Conservation (phyloP, 2,113 vertebrate genomes). For the Lanius collurio region DNA sequence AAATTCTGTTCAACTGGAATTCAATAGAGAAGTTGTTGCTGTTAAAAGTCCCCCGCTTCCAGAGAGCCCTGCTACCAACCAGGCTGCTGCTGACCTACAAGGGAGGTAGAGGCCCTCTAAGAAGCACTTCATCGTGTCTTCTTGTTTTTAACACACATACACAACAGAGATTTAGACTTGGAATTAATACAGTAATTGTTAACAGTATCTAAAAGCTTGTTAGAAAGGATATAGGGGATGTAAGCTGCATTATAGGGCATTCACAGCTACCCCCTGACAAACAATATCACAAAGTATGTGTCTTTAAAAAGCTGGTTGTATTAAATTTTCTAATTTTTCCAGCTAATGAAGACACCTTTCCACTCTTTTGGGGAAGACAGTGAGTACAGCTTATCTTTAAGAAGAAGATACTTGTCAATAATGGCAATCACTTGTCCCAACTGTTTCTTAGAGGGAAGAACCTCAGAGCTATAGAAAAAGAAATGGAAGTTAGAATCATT, state of each 20-base stretch:
- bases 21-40: neutral
- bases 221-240: neutral
- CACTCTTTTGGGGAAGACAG: neutral
- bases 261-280: neutral
- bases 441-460: neutral
- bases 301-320: neutral
- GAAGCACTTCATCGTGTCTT: neutral
- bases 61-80: neutral
- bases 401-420: neutral
- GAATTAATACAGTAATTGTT: neutral
- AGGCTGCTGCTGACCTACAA: neutral
- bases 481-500: neutral
- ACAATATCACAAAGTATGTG: neutral
- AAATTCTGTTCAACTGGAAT: conserved; percentile 17
- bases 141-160: neutral
- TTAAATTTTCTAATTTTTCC: neutral
- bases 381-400: neutral
- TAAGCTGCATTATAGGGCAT: neutral
- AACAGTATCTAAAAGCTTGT: neutral
- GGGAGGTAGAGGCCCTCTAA: neutral
- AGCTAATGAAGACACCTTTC: neutral
- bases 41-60: neutral
- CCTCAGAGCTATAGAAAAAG: neutral
- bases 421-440: neutral
- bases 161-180: neutral